Conservation (phyloP, 2,113 vertebrate genomes). For the Psittacula cyanocephala region DNA sequence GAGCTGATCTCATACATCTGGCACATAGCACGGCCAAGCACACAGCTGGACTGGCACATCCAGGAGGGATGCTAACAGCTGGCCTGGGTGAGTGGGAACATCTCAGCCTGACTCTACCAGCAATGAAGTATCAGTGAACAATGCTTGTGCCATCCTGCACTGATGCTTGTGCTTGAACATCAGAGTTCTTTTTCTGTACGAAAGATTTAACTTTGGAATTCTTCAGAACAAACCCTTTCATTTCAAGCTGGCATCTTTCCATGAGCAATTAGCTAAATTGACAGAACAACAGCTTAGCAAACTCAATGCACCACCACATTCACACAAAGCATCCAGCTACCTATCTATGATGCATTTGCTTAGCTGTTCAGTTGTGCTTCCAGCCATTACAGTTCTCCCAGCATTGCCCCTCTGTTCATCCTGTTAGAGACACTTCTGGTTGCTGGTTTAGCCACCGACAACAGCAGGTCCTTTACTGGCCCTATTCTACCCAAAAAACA, state of each 20-base stretch:
- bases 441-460: neutral
- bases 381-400: neutral
- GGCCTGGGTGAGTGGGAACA: neutral
- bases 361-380: neutral
- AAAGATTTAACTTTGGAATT: neutral
- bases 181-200: neutral
- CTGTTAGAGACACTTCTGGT: neutral
- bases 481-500: neutral
- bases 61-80: neutral
- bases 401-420: neutral
- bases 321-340: neutral
- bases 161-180: neutral
- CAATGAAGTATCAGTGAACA: neutral
- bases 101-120: neutral
- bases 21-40: neutral
- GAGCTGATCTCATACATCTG: neutral
- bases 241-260: neutral
- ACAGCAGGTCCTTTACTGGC: neutral
- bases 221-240: neutral
- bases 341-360: rapidly evolving
- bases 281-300: neutral
- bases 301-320: rapidly evolving
- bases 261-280: neutral
- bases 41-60: neutral
- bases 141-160: neutral